A percentile compares a stretch with the other conserved stretches of the same genome.
These are phyloP conservation scores for Ataeniobius toweri DNA, from an alignment of 2,797 vertebrate genomes.

Conservation along the genomic window DNA sequence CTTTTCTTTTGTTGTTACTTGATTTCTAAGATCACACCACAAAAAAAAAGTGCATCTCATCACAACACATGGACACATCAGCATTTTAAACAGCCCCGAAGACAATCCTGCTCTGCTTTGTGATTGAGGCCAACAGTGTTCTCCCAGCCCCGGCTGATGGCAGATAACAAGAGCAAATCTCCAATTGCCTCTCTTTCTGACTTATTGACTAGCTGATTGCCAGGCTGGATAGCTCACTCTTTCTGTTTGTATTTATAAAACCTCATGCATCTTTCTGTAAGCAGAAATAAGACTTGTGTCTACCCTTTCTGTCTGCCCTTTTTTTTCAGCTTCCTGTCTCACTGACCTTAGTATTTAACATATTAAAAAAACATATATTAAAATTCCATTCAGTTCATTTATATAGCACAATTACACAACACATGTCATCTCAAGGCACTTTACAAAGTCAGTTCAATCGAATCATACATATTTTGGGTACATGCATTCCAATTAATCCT, in stretches of 20 bases:
- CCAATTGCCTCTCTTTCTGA: constrained; percentile 26
- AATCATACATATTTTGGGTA: too few species aligned
- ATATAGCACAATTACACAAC: too few species aligned
- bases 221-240: constrained; percentile 14
- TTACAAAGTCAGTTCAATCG: too few species aligned
- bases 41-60: neutral
- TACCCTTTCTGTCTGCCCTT: neutral
- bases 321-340: neutral
- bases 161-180: constrained; percentile 34
- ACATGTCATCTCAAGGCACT: too few species aligned
- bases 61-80: neutral
- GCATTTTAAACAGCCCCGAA: constrained; percentile 3
- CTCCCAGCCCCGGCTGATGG: constrained; percentile 25
- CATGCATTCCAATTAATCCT: too few species aligned
- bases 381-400: neutral
- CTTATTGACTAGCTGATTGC: constrained; percentile 33
- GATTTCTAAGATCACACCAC: neutral
- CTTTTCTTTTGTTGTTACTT: neutral
- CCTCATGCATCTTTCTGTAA: constrained; percentile 14
- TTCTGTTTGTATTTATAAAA: constrained; percentile 20
- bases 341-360: constrained; percentile 19
- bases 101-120: constrained; percentile 26
- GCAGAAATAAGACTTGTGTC: constrained; percentile 3
- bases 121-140: constrained; percentile 38
- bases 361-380: constrained; percentile 40